Conservation (phyloP, 2,113 vertebrate species). For the Patagioenas fasciata region DNA sequence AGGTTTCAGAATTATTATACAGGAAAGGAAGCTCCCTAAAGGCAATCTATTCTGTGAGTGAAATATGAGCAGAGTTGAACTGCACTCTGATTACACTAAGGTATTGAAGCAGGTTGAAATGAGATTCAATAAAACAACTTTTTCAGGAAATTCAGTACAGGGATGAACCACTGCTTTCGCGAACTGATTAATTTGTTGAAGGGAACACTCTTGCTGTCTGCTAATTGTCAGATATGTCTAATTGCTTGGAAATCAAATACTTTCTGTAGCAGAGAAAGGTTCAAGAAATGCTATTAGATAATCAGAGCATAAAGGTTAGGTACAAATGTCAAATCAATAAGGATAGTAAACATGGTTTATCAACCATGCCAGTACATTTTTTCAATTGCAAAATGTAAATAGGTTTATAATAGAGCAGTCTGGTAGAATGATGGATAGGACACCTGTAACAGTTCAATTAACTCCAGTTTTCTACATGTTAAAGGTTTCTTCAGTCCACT, state of each 20-base stretch:
- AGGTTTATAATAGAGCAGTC: conserved; percentile 39
- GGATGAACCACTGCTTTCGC: conserved; percentile 40
- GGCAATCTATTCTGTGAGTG: background rate
- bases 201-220: conserved; percentile 27
- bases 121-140: conserved; percentile 3
- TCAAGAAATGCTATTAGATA: conserved; percentile 67
- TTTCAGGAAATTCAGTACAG: conserved; percentile 14
- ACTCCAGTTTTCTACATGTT: conserved; percentile 73
- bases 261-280: conserved; percentile 29
- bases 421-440: conserved; percentile 73
- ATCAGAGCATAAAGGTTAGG: conserved; percentile 77
- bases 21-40: background rate
- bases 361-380: conserved; percentile 55
- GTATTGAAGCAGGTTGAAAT: conserved; percentile 18
- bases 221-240: conserved; percentile 50
- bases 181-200: conserved; percentile 68
- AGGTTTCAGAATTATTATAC: background rate
- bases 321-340: conserved; percentile 74
- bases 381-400: conserved; percentile 74
- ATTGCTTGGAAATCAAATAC: conserved; percentile 68
- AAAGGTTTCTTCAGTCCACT: conserved; percentile 77
- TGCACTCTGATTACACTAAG: background rate
- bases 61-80: background rate
- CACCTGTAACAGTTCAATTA: conserved; percentile 75
- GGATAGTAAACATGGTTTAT: conserved; percentile 73